These are phyloP conservation scores for Perca flavescens DNA, from an alignment of 2,113 vertebrate genomes.

Conservation along the genomic window DNA sequence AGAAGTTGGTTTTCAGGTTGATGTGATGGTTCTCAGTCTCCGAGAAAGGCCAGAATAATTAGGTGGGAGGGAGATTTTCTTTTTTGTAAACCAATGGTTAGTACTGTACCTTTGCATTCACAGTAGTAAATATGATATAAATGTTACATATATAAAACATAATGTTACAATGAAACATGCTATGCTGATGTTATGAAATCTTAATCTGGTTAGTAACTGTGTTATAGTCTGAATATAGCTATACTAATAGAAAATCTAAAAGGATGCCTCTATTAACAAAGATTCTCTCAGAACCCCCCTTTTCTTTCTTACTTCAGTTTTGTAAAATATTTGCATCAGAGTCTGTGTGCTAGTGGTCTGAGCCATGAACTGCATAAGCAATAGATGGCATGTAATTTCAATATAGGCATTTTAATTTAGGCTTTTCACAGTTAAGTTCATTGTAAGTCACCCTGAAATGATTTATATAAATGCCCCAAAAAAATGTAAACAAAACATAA, in stretches of 20 bases:
- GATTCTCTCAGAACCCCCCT: background rate
- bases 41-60: background rate
- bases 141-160: background rate
- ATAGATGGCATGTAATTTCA: background rate
- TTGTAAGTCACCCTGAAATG: background rate
- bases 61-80: conserved; percentile 25
- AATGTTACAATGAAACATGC: background rate
- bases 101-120: background rate
- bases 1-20: conserved; percentile 67
- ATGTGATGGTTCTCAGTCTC: conserved; percentile 49
- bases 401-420: too few species aligned
- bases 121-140: background rate
- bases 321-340: background rate
- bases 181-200: background rate
- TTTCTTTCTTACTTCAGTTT: background rate
- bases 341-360: background rate
- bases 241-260: background rate
- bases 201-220: background rate
- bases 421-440: background rate
- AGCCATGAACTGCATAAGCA: background rate
- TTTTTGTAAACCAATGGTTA: background rate
- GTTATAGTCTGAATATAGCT: background rate
- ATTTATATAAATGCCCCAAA: background rate
- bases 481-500: background rate
- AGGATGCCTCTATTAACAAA: background rate